phyloP scores from a whole-genome alignment of 1,140 invertebrate species.

The Tetramorium simillimum region DNA sequence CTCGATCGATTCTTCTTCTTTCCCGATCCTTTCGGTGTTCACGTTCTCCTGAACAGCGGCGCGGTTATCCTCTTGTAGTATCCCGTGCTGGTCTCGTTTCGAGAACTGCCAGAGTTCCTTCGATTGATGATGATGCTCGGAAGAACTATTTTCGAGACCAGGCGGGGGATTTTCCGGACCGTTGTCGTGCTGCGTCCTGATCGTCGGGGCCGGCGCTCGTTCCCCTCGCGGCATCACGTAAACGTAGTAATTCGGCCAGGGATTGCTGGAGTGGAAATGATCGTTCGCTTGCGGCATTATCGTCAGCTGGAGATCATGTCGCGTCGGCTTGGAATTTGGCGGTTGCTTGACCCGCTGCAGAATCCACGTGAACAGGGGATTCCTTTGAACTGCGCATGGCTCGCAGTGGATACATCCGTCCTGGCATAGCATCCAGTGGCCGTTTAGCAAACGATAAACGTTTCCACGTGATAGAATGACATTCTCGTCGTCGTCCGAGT shows the following conservation, averaged over 20 bases:
- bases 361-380: conserved; percentile 69
- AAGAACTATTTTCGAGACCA: conserved; percentile 9
- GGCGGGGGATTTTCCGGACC: background rate
- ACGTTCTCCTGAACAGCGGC: background rate
- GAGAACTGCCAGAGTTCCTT: conserved; percentile 14
- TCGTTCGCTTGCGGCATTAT: conserved; percentile 65
- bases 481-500: conserved; percentile 31
- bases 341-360: conserved; percentile 66
- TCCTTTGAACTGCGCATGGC: conserved; percentile 54
- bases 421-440: conserved; percentile 78
- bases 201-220: background rate
- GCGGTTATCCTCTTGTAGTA: background rate
- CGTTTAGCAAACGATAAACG: conserved; percentile 69
- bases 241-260: conserved; percentile 61
- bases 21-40: background rate
- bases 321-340: background rate
- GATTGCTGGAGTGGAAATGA: conserved; percentile 35
- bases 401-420: conserved; percentile 77
- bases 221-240: conserved; percentile 61
- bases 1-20: background rate
- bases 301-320: conserved; percentile 74
- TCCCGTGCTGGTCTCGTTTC: background rate
- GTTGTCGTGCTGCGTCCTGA: background rate
- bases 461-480: conserved; percentile 73
- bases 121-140: background rate